These are phyloP conservation scores for Xenus cinereus DNA, from an alignment of 2,113 vertebrate species.

Conservation along the genomic window DNA sequence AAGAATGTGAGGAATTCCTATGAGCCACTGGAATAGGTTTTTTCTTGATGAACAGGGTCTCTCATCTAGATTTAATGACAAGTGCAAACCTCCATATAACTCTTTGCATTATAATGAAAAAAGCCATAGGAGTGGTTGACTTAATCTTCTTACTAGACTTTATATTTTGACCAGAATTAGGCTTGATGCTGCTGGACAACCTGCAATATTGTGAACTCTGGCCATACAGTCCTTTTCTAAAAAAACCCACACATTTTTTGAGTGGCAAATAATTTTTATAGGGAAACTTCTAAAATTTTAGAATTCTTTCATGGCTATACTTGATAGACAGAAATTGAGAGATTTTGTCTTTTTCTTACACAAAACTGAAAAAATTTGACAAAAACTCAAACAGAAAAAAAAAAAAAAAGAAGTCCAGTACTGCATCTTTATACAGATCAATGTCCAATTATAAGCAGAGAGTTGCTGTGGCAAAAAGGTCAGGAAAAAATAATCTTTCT, in stretches of 20 bases:
- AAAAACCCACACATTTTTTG: background rate
- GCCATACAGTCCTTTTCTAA: background rate
- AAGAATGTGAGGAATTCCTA: background rate
- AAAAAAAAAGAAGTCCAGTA: background rate
- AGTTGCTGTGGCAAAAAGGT: conserved; percentile 46
- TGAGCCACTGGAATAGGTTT: background rate
- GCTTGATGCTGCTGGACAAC: background rate
- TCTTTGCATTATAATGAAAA: background rate
- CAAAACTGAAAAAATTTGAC: background rate
- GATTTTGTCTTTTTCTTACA: background rate
- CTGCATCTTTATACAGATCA: conserved; percentile 51
- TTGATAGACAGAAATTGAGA: background rate
- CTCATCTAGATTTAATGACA: background rate
- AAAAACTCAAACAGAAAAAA: background rate
- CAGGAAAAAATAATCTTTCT: conserved; percentile 51
- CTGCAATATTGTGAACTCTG: background rate
- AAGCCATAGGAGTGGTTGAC: background rate
- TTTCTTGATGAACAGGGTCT: background rate
- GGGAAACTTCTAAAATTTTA: background rate
- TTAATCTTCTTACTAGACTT: background rate
- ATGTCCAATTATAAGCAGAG: conserved; percentile 68
- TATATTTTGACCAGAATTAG: background rate
- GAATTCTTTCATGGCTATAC: background rate
- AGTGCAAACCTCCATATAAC: background rate
- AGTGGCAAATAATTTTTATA: background rate